These are phyloP conservation scores for Typhlichthys subterraneus DNA, from an alignment of 2,797 vertebrate species.

Conservation along the genomic window DNA sequence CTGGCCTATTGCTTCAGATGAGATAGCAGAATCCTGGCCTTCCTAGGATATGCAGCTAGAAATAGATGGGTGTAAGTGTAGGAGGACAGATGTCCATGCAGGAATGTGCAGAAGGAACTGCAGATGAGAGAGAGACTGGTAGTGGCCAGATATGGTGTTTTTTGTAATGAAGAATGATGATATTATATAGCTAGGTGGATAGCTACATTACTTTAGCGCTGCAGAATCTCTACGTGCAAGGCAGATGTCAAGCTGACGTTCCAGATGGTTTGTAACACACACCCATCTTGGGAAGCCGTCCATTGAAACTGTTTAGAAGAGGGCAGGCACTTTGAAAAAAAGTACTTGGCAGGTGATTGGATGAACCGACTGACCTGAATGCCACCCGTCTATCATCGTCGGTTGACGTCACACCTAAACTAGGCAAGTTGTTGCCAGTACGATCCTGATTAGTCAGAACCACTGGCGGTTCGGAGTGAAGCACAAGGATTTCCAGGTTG, in stretches of 20 bases:
- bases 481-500: too few species aligned
- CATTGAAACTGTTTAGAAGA: too few species aligned
- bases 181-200: slow-evolving; percentile 14
- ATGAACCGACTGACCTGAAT: too few species aligned
- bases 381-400: too few species aligned
- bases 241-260: background rate
- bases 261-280: background rate
- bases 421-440: too few species aligned
- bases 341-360: too few species aligned
- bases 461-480: too few species aligned
- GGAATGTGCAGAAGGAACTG: slow-evolving; percentile 70
- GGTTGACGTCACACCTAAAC: too few species aligned
- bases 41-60: slow-evolving; percentile 53
- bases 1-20: slow-evolving; percentile 29
- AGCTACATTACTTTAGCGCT: slow-evolving; percentile 27
- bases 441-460: too few species aligned
- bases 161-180: slow-evolving; percentile 49
- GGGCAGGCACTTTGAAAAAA: too few species aligned
- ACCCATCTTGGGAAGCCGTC: too few species aligned
- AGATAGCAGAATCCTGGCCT: slow-evolving; percentile 50
- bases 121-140: slow-evolving; percentile 62
- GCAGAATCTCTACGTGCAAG: slow-evolving; percentile 9
- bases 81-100: slow-evolving; percentile 67
- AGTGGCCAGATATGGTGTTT: slow-evolving; percentile 20
- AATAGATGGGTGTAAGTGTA: slow-evolving; percentile 81